Percentiles rank a stretch among this genome's conserved stretches.
phyloP scores from a whole-genome alignment of 2,888 invertebrate genomes.

The Malachius bipustulatus region DNA sequence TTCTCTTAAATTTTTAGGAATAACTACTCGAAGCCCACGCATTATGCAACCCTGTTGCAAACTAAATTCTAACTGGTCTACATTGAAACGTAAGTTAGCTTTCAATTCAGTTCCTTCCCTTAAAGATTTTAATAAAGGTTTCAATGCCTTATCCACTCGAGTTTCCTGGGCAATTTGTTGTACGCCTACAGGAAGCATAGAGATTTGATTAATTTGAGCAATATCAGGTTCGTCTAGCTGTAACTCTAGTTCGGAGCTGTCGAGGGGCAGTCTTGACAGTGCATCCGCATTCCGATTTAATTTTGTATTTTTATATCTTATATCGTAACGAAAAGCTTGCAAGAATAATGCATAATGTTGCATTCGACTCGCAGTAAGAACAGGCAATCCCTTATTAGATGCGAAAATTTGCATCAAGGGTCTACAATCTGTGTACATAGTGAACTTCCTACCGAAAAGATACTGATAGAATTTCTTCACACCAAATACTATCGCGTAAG shows the following conservation, averaged over 20 bases:
- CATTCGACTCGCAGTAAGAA: slow-evolving; percentile 8
- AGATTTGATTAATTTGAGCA: too few relatives aligned
- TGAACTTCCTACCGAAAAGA: slow-evolving; percentile 31
- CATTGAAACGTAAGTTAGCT: too few relatives aligned
- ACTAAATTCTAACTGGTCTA: slow-evolving; percentile 5
- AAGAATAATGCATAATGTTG: slow-evolving; percentile 6
- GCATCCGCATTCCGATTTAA: slow-evolving; percentile 2
- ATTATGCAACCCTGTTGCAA: slow-evolving; percentile 5
- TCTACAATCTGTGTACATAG: slow-evolving; percentile 29
- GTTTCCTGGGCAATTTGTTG: too few relatives aligned
- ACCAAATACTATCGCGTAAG: slow-evolving; percentile 29
- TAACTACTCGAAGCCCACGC: slow-evolving; percentile 2
- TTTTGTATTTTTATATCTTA: slow-evolving; percentile 8
- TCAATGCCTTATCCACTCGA: too few relatives aligned
- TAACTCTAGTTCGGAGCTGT: too few relatives aligned
- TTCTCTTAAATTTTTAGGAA: slow-evolving; percentile 1
- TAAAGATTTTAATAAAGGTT: too few relatives aligned
- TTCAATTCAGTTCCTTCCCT: too few relatives aligned
- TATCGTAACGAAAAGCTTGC: slow-evolving; percentile 4
- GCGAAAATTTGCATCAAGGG: slow-evolving; percentile 23
- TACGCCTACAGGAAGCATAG: too few relatives aligned
- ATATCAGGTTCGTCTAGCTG: too few relatives aligned
- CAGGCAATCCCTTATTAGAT: slow-evolving; percentile 5
- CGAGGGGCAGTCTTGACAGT: background rate
- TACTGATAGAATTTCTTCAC: slow-evolving; percentile 32